Evolutionary conservation across 2,113 vertebrate genomes (phyloP).

Genomic region (Hyla sarda): DNA sequence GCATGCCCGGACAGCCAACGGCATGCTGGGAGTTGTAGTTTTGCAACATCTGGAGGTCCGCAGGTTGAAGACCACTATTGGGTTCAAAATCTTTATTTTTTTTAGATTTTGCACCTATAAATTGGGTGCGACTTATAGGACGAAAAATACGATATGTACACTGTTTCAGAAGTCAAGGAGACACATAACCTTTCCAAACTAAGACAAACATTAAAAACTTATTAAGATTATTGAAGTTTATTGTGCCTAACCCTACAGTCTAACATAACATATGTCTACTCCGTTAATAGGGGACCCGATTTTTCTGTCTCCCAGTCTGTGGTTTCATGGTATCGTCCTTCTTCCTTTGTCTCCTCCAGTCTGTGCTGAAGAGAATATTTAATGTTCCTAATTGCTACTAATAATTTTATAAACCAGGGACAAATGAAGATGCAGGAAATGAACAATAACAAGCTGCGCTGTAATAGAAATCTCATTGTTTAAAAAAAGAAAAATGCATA

Average conservation of each 20-base stretch:
- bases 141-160: too few relatives aligned
- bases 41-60: too few relatives aligned
- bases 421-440: not conserved
- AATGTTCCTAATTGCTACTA: slow-evolving; percentile 10
- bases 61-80: too few relatives aligned
- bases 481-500: not conserved
- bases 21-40: too few relatives aligned
- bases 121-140: too few relatives aligned
- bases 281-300: not conserved
- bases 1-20: too few relatives aligned
- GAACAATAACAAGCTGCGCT: not conserved
- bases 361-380: slow-evolving; percentile 3
- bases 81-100: too few relatives aligned
- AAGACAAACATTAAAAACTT: too few relatives aligned
- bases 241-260: not conserved
- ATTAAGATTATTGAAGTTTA: too few relatives aligned
- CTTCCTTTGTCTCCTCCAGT: not conserved
- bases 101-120: too few relatives aligned
- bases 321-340: not conserved
- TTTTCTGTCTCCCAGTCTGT: not conserved
- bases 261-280: not conserved
- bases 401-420: not conserved
- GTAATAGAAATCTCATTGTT: not conserved
- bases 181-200: too few relatives aligned
- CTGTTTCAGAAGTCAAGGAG: too few relatives aligned